A percentile compares a stretch with the other conserved stretches of the same genome.
Evolutionary conservation across 2,888 invertebrate genomes (phyloP).

Genomic region (Zaprionus bogoriensis): DNA sequence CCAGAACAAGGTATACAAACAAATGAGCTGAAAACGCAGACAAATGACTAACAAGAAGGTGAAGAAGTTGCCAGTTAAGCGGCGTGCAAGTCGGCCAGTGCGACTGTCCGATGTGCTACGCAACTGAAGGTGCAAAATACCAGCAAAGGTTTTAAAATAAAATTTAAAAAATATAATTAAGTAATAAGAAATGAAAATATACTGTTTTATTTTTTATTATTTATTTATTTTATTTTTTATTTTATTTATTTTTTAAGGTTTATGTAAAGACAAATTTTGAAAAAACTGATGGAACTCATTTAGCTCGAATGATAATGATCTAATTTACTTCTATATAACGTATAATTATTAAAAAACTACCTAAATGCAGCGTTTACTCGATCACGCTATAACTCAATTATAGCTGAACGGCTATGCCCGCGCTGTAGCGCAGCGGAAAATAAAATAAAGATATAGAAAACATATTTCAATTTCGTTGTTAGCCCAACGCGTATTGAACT

Average conservation of each 20-base stretch:
- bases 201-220: too few relatives aligned
- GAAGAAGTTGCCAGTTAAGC: slow-evolving; percentile 38
- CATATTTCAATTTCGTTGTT: slow-evolving; percentile 66
- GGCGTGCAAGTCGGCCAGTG: slow-evolving; percentile 3
- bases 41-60: slow-evolving; percentile 63
- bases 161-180: too few relatives aligned
- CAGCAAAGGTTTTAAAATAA: neutral
- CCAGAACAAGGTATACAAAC: slow-evolving; percentile 37
- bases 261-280: too few relatives aligned
- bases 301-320: too few relatives aligned
- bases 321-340: too few relatives aligned
- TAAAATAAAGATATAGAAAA: slow-evolving; percentile 59
- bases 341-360: too few relatives aligned
- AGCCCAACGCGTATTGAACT: slow-evolving; percentile 50
- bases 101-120: slow-evolving; percentile 30
- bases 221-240: too few relatives aligned
- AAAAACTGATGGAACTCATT: too few relatives aligned
- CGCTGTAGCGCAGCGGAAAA: slow-evolving; percentile 29
- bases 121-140: neutral
- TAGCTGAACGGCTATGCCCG: slow-evolving; percentile 17
- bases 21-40: slow-evolving; percentile 64
- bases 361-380: neutral
- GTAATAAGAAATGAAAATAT: too few relatives aligned
- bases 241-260: too few relatives aligned
- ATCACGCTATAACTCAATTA: neutral